Evolutionary conservation across 23 tunicate species (phyloP).

Genomic region (Ascidia mentula): DNA sequence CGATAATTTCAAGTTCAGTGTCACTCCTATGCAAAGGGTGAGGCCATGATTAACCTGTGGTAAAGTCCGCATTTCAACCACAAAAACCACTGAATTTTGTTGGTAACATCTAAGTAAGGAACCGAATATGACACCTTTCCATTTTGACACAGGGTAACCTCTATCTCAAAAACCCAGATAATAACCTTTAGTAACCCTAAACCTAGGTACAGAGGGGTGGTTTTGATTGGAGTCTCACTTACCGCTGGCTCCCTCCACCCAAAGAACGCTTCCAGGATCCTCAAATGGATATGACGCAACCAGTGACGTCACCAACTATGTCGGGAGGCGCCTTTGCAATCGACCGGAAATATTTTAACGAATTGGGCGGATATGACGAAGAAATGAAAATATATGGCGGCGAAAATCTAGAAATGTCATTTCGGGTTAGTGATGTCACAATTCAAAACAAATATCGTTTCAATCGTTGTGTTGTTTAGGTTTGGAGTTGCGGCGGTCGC

Average conservation of each 20-base stretch:
- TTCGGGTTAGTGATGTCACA: constrained; percentile 45
- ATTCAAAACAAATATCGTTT: constrained; percentile 58
- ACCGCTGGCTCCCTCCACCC: constrained; percentile 77
- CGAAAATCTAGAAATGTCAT: constrained; percentile 96
- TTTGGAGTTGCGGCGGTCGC: constrained; percentile 96
- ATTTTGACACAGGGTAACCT: too few species aligned
- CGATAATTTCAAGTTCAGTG: constrained; percentile 71
- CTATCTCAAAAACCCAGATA: too few species aligned
- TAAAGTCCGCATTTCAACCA: too few species aligned
- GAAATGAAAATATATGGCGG: constrained; percentile 91
- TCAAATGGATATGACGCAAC: constrained; percentile 57
- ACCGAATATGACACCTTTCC: too few species aligned
- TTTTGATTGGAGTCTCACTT: constrained; percentile 92
- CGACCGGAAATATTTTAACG: constrained; percentile 59
- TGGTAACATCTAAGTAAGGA: too few species aligned
- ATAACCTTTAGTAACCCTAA: neutral
- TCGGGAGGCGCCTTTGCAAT: constrained; percentile 92
- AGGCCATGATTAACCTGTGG: neutral
- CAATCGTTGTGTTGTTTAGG: constrained; percentile 46
- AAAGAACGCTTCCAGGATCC: constrained; percentile 65
- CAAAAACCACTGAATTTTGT: too few species aligned
- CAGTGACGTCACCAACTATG: constrained; percentile 82
- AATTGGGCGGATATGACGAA: constrained; percentile 70
- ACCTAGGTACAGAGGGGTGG: constrained; percentile 87
- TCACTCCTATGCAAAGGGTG: constrained; percentile 90